These are phyloP conservation scores for Cricetomys ansorgei DNA, from an alignment of 2,113 vertebrate species.

Conservation along the genomic window DNA sequence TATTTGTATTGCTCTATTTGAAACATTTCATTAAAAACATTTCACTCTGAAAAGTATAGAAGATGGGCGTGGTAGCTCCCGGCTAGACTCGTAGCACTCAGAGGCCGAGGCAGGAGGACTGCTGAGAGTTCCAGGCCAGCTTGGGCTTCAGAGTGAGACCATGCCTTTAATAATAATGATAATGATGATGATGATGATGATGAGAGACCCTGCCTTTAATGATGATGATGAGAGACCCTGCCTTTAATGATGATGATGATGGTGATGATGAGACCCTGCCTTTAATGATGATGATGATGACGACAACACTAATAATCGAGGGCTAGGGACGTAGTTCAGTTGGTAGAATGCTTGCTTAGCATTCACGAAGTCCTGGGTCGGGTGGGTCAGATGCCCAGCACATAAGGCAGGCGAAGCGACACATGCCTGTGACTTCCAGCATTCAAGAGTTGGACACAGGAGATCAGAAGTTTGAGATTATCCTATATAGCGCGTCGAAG, in stretches of 20 bases:
- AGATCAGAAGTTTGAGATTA: background rate
- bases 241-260: no score
- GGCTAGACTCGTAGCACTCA: background rate
- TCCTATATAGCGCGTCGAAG: background rate
- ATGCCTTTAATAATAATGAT: background rate
- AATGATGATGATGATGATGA: no score
- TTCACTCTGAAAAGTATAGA: slow-evolving; percentile 41
- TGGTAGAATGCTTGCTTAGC: background rate
- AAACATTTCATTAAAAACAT: slow-evolving; percentile 18
- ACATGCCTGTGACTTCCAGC: background rate
- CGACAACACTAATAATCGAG: no score
- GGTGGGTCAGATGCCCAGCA: background rate
- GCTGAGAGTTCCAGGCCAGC: background rate
- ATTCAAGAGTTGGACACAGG: background rate
- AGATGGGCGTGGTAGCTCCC: background rate
- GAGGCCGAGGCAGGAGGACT: background rate
- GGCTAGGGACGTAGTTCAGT: background rate
- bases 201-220: no score
- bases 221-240: no score
- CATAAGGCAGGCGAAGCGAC: background rate
- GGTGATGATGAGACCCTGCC: no score
- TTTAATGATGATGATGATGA: no score
- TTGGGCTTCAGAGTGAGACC: background rate
- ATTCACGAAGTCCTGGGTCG: background rate
- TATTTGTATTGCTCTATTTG: background rate